Conservation (phyloP, 2,113 vertebrate genomes). For the Tamias sibiricus region DNA sequence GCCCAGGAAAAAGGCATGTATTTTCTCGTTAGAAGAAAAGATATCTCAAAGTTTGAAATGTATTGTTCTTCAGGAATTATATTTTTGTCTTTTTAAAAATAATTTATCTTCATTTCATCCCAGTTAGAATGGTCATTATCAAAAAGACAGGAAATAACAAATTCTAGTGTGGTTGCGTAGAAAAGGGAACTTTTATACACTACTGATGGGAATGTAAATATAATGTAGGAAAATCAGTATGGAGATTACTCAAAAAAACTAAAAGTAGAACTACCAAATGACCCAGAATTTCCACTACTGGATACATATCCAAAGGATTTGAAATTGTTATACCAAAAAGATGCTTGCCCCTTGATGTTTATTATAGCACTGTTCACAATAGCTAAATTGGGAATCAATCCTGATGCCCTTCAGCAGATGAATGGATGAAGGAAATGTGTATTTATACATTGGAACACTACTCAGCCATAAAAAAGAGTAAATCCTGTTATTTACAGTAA, state of each 20-base stretch:
- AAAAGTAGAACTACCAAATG: neutral
- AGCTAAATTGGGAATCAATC: neutral
- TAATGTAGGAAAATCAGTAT: neutral
- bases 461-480: neutral
- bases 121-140: neutral
- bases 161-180: neutral
- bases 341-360: neutral
- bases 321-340: neutral
- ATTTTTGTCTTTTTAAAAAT: neutral
- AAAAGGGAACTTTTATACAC: neutral
- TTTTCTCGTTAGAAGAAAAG: conserved; percentile 34
- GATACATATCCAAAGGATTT: neutral
- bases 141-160: neutral
- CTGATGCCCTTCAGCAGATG: neutral
- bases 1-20: neutral
- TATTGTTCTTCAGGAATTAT: neutral
- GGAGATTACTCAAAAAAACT: neutral
- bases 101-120: neutral
- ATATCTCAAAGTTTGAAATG: neutral
- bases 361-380: neutral
- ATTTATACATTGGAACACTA: neutral
- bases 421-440: neutral
- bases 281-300: neutral
- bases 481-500: neutral
- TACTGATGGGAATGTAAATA: neutral